Evolutionary conservation across 2,888 invertebrate genomes (phyloP), one percentile per base, ranked within the genome.

Genomic region (Macaria liturata): DNA sequence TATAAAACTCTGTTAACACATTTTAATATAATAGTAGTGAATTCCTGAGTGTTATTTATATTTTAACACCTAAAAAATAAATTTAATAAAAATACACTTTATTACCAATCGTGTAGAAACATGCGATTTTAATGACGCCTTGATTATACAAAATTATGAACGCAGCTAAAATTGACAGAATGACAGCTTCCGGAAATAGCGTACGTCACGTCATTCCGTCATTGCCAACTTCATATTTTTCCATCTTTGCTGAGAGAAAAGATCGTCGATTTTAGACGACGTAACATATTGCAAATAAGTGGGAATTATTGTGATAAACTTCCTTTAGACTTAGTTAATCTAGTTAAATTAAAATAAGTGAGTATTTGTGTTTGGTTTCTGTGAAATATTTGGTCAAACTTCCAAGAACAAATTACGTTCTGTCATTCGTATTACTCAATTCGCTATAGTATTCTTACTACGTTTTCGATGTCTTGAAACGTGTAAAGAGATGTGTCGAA

Each of bases 281-380:
- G 82, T 83, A 86, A 83, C 78, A 76, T 83, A 84, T 83, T 83
- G 81, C 75, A 77, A 85, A 82, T 84, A 86, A 84, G 83, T 81
- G 84, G 74, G 80, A 86, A 86, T 80, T 79, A 83, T 88, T 89
- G 88, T 90, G 88, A 88, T 90, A 89, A 81, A 82, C 86, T 83
- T 84, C 77, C 77, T 78, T 74, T 88, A 91, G 84, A 75, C 71
- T 86, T 90, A 90, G 80, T 76, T 84, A 83, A 80, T 78, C 77
- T 91, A 91, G 87, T 86, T 86, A 83, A 87, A 89, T 81, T 87
- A 81, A 78, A 83, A 81, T 77, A 88, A 84, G 91, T 91, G 84
- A 90, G 90, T 90, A 88, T 83, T 75, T 66, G 46, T 32, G 9
- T 44, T 61, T 62, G 68, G 77, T 30, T 65, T 68, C 65, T 62